Base-by-base conservation (phyloP, 1,140 invertebrate genomes). In the Eupristina koningsbergeri region DNA sequence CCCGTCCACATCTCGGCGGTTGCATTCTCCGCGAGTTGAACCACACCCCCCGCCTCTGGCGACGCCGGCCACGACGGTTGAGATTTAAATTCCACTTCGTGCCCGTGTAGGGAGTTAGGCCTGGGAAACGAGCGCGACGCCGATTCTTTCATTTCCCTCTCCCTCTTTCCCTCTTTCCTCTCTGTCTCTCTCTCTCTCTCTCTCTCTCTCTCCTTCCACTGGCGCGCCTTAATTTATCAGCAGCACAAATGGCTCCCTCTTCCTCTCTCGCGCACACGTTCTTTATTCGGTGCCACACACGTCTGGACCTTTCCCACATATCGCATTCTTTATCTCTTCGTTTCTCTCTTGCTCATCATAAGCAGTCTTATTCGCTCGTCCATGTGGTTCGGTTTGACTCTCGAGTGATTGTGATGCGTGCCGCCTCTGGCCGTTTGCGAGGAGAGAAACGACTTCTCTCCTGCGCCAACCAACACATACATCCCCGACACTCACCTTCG, bases 11-110 rank as follows among this genome's bases (percentile, higher is more conserved):
- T 45, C 67, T 3, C 22, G 29, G 17, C 63, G 6, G 50, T n/a
- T 63, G 58, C 76, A 84, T 84, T 84, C 82, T n/a, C 69, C 77
- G 69, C 83, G 47, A 64, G 71, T 17, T 31, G 29, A 22, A 29
- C 45, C n/a, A n/a, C n/a, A n/a, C n/a, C n/a, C 78, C 83, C 83
- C 83, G 73, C 83, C 71, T 83, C 36, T 83, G 82, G 81, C 83
- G 85, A 86, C 85, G 85, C 36, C 84, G 83, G 81, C 83, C 84
- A 86, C 85, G 90, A 91, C 90, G 86, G 90, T 91, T 91, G 89
- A 89, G 90, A 91, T 90, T 91, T 91, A 91, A 91, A 91, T 91
- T 90, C 89, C 88, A 86, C 86, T 85, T 78, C 76, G 85, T 74
- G 83, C 84, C 84, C 84, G 87, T 47, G 85, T 84, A 58, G 71